Evolutionary conservation across 2,113 vertebrate species (phyloP), one percentile per base, ranked within the genome.

Genomic region (Labeo rohita): DNA sequence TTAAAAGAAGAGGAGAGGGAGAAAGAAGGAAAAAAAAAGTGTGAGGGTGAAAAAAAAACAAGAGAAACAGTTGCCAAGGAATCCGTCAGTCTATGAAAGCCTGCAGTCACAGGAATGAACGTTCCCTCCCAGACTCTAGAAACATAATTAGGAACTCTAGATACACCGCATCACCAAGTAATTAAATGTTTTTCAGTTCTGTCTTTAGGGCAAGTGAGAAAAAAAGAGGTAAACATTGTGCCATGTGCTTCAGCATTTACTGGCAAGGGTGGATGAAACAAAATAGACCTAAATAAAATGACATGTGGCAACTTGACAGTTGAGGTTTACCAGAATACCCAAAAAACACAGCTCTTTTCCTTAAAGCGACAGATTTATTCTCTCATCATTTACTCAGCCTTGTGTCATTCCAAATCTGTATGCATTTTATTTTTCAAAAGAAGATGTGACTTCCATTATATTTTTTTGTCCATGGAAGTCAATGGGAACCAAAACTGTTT

Each of bases 1-100:
- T 89, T 89, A 89, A 89, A 87, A 89, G 88, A 84, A 89, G 66
- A 83, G 78, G 84, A 87, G 78, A 87, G 59, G 56, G 73, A 83
- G 63, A 84, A 50, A 54, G 43, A 83, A 84, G 65, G 82, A 8
- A 56, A 80, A 76, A 76, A 84, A 63, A 74, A 39, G 43, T 70
- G 49, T 45, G 34, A 1, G 81, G 18, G 65, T 6, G 4, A 84
- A 49, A 68, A 78, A 80, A 52, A 73, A 73, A 87, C 68, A 15
- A 56, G 82, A 77, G 82, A 84, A 89, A 76, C 47, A 83, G 86
- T 89, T 89, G 85, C 85, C 85, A 89, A 87, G 77, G 88, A 87
- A 83, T 89, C 84, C 7, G 3, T 80, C 84, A 74, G 66, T 86
- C 65, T 84, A 78, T 85, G 84, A 80, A 89, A 85, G 85, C 84